phyloP scores from a whole-genome alignment of 2,888 invertebrate genomes.

The Hypselothyrea guttata region DNA sequence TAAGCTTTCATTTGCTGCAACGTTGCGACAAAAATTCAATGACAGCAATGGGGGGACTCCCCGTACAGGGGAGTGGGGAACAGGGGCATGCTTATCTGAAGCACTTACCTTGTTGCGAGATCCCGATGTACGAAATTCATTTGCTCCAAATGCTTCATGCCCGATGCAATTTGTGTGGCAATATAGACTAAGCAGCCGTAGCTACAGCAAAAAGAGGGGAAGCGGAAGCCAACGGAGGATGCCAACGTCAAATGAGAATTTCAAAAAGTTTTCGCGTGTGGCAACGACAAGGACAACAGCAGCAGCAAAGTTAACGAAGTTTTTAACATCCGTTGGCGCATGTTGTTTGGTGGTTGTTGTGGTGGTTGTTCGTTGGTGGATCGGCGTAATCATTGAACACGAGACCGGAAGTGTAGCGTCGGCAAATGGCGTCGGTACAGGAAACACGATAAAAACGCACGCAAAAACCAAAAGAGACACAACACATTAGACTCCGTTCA shows the following conservation, averaged over 20 bases:
- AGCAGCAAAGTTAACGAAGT: slow-evolving; percentile 77
- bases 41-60: neutral
- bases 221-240: slow-evolving; percentile 56
- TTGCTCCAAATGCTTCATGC: slow-evolving; percentile 94
- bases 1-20: slow-evolving; percentile 59
- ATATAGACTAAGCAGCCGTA: slow-evolving; percentile 93
- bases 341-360: slow-evolving; percentile 53
- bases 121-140: slow-evolving; percentile 93
- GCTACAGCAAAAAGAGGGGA: slow-evolving; percentile 82
- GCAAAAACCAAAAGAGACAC: slow-evolving; percentile 35
- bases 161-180: slow-evolving; percentile 93
- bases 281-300: slow-evolving; percentile 23
- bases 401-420: slow-evolving; percentile 79
- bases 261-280: slow-evolving; percentile 67
- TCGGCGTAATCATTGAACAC: slow-evolving; percentile 76
- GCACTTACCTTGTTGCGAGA: slow-evolving; percentile 89
- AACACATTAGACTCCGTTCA: slow-evolving; percentile 43
- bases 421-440: slow-evolving; percentile 77
- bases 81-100: slow-evolving; percentile 41
- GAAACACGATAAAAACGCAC: slow-evolving; percentile 78
- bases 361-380: slow-evolving; percentile 51
- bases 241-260: slow-evolving; percentile 66
- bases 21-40: slow-evolving; percentile 47
- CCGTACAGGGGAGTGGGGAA: neutral
- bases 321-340: slow-evolving; percentile 75